Base-by-base conservation (phyloP, 2,888 invertebrate species). In the Macaria notata region DNA sequence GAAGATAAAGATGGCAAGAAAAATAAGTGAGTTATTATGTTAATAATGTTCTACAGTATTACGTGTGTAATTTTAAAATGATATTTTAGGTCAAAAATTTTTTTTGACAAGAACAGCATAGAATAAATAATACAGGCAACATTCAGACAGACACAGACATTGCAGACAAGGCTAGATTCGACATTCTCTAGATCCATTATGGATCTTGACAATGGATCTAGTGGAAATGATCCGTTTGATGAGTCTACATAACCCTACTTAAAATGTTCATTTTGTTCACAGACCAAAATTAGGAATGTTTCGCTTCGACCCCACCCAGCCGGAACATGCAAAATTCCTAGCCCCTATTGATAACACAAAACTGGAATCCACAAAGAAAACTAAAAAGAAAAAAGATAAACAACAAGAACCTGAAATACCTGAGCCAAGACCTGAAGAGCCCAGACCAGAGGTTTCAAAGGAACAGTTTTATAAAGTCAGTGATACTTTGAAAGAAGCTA, bases 381-480 rank as follows among this genome's bases (percentile, higher is more conserved):
- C 73, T 0, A 91, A 88, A 73, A 86, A 85, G 69, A 86, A 84
- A 70, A 86, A 80, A 65, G 83, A 87, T 45, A 72, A 73, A 49
- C 64, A 73, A 63, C 70, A 71, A 64, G 71, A 83, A 67, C 60
- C 72, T 63, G 64, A 77, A 64, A 64, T 42, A 6, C 41, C 70
- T 64, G 74, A 82, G 63, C 49, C 30, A 9, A 66, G 63, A 60
- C 60, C 58, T 45, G 74, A 78, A 54, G 69, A 72, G 42, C 73
- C 76, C 46, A 86, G 84, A 68, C 72, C 89, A 42, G 85, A 88
- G 66, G 95, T 94, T 7, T 95, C 95, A 0, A 94, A 94, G 75
- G 95, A 95, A 62, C 92, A 94, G 50, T 96, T 95, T 81, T 96
- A 94, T 78, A 92, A 94, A 80, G 94, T 96, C 45, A 93, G 94